Base-by-base conservation (phyloP, 2,113 vertebrate genomes). In the Thryonomys swinderianus region DNA sequence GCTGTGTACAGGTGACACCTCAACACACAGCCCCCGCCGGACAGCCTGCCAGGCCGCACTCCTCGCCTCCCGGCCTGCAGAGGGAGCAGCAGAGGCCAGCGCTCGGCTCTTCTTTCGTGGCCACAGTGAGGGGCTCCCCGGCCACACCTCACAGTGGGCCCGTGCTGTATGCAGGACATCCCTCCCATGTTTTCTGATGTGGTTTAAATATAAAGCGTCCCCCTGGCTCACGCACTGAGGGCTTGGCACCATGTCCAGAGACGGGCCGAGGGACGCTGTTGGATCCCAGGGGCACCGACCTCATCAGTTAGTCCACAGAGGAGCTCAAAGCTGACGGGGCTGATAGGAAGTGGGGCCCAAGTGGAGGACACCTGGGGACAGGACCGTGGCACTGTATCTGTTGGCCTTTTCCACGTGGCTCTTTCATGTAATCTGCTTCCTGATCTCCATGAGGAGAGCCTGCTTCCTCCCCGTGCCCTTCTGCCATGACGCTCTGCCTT, bases 21-120 rank as follows among this genome's bases (percentile, higher is more conserved):
- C 74, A 53, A 45, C 93, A 76, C 53, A 0, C 59, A 18, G 48
- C 7, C 0, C n/a, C n/a, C n/a, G n/a, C n/a, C n/a, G n/a, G n/a
- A n/a, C n/a, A n/a, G n/a, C n/a, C 27, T 32, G 83, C 69, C 80
- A 80, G 67, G n/a, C 30, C 14, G 81, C 37, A n/a, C 66, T 23
- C 45, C 34, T 7, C 0, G 3, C 17, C 7, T 4, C 13, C 6
- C 0, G 0, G n/a, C 57, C 59, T 80, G 87, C 34, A 32, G 90
- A 37, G 67, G 17, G 11, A 8, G 37, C 0, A 0, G 18, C 0
- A 2, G 51, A 4, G n/a, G 2, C 4, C 3, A 1, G 11, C 5
- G 55, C 32, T 3, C 3, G 27, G 62, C 67, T 80, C 79, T 51
- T 27, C 17, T 4, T 37, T 67, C 66, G 18, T 9, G 16, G 66